A percentile compares a stretch with the other conserved stretches of the same genome.
These are phyloP conservation scores for Ferrisia virgata DNA, from an alignment of 2,888 invertebrate species.

Conservation along the genomic window DNA sequence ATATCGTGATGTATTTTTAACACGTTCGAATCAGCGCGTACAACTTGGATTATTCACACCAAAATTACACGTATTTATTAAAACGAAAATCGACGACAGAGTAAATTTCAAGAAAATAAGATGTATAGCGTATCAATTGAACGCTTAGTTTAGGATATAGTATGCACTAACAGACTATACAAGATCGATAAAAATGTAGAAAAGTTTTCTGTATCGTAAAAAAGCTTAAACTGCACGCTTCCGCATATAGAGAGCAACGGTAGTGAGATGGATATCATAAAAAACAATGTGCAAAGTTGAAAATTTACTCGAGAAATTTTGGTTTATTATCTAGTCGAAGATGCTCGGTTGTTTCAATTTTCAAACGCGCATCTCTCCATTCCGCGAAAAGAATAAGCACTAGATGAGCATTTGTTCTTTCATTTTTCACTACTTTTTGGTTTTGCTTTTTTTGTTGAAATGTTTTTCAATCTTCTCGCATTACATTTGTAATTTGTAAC, in stretches of 20 bases:
- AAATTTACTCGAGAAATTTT: conserved; percentile 26
- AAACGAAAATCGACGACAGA: too few species aligned
- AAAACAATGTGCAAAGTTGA: conserved; percentile 28
- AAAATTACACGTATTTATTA: too few species aligned
- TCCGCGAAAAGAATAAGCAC: not conserved
- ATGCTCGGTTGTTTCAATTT: conserved; percentile 1
- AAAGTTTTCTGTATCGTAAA: not conserved
- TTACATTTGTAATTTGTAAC: not conserved
- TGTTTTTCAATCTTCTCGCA: not conserved
- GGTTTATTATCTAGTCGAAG: conserved; percentile 4
- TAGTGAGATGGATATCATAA: not conserved
- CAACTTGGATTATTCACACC: too few species aligned
- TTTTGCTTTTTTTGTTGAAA: not conserved
- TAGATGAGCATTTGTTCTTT: not conserved
- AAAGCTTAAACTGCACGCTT: not conserved
- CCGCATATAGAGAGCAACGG: not conserved
- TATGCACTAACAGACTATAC: too few species aligned
- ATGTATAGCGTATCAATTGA: not conserved
- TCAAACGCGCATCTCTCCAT: not conserved
- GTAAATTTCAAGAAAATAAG: not conserved
- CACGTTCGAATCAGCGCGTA: too few species aligned
- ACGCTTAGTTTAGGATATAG: not conserved
- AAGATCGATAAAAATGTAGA: not conserved
- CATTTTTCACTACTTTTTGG: conserved; percentile 7
- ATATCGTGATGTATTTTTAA: too few species aligned